Conservation (phyloP, 2,113 vertebrate genomes). For the Cacatua alba region DNA sequence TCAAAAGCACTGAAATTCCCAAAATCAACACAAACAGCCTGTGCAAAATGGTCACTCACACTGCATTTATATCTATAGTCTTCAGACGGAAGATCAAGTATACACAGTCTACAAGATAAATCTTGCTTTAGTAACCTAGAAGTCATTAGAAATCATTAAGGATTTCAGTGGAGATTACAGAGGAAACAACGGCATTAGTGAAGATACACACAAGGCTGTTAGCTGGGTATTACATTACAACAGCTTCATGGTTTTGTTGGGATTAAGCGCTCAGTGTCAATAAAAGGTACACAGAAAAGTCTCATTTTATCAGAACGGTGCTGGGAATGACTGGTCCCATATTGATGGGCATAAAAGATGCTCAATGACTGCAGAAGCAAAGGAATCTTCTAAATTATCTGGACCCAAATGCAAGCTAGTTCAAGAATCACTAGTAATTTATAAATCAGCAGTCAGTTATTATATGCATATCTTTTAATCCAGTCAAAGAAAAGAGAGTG, state of each 20-base stretch:
- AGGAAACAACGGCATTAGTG: not conserved
- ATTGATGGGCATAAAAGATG: not conserved
- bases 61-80: not conserved
- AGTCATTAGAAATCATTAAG: slow-evolving; percentile 35
- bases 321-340: not conserved
- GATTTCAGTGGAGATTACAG: slow-evolving; percentile 6
- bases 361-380: not conserved
- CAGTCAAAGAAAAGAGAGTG: not conserved
- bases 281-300: not conserved
- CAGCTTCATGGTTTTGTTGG: not conserved
- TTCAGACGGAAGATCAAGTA: not conserved
- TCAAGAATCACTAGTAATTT: not conserved
- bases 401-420: not conserved
- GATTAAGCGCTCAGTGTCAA: not conserved
- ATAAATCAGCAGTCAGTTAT: not conserved
- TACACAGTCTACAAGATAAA: not conserved
- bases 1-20: not conserved
- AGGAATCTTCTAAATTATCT: not conserved
- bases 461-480: not conserved
- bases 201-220: not conserved
- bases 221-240: slow-evolving; percentile 2
- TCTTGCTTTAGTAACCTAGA: not conserved
- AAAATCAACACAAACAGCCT: not conserved
- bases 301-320: not conserved
- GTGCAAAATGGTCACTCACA: not conserved